Percentiles rank a stretch among this genome's conserved stretches.
phyloP scores from a whole-genome alignment of 2,888 invertebrate genomes.

The Melanargia galathea region DNA sequence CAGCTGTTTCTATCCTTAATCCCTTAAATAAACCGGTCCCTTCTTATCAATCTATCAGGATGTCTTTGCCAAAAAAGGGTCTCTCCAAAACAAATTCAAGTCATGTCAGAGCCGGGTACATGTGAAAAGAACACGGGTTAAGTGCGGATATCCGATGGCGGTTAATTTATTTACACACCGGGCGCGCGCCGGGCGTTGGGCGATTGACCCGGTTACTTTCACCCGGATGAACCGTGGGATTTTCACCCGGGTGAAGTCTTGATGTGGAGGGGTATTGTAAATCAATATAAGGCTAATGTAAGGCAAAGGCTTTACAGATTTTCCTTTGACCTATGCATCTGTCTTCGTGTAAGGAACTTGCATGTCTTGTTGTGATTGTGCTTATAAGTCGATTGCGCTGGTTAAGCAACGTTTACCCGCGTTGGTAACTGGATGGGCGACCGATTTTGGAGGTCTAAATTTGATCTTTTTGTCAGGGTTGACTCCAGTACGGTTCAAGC shows the following conservation, averaged over 20 bases:
- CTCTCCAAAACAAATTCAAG: slow-evolving; percentile 30
- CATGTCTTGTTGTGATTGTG: too few relatives aligned
- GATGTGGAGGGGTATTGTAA: slow-evolving; percentile 16
- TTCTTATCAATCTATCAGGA: slow-evolving; percentile 1
- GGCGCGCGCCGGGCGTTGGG: slow-evolving; percentile 47
- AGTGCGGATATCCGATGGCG: slow-evolving; percentile 68
- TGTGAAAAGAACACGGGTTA: slow-evolving; percentile 42
- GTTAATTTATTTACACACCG: slow-evolving; percentile 74
- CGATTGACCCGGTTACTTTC: slow-evolving; percentile 64
- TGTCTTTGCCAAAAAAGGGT: slow-evolving; percentile 10
- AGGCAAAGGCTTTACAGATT: not conserved
- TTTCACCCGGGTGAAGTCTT: slow-evolving; percentile 26
- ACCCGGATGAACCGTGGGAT: slow-evolving; percentile 32
- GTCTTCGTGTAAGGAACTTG: too few relatives aligned
- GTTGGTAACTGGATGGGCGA: too few relatives aligned
- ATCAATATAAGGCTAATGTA: not conserved
- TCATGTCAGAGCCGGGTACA: slow-evolving; percentile 33
- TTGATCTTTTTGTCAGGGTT: too few relatives aligned
- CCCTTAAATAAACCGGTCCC: not conserved
- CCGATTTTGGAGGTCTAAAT: too few relatives aligned
- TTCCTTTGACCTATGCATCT: too few relatives aligned
- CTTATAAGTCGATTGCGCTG: too few relatives aligned
- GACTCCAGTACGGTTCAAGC: too few relatives aligned
- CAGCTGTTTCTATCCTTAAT: not conserved
- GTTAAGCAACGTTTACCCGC: too few relatives aligned